Base-by-base conservation (phyloP, 2,797 vertebrate genomes). In the Adelosebastes latens region DNA sequence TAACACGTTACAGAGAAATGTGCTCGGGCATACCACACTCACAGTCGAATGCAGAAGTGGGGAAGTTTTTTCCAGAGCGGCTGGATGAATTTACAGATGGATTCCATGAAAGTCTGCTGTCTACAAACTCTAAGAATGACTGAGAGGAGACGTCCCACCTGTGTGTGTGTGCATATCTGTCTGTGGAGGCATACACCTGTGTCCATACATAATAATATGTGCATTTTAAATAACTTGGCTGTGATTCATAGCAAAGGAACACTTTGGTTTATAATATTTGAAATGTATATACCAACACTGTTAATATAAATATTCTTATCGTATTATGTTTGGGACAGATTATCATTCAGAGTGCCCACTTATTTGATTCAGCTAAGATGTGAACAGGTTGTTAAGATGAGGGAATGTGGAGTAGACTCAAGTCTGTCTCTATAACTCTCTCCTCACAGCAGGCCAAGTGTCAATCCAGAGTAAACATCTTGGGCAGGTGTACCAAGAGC, bases 11-110 rank as follows among this genome's bases (percentile, higher is more conserved):
- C 77, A 59, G 32, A 81, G 72, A 85, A 85, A 81, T 82, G 67
- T 71, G 79, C 56, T 64, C 39, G 20, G 60, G 72, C 74, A 27
- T 16, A 34, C 8, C 42, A 13, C 61, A 2, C 27, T 68, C 52
- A 12, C 63, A 80, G 68, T 70, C 65, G 22, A 63, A 74, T 66
- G 56, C 78, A 77, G 70, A 71, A 72, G 53, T 62, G 63, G 18
- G 75, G 22, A 79, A 18, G 56, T 85, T 81, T 67, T 67, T 81
- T 85, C 39, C 74, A 63, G 49, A 58, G 62, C n/a, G 56, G 63
- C 87, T 78, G 86, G 71, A 87, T 91, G 85, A 89, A 91, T 94
- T 93, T 94, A 85, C 86, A 88, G 66, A 95, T 65, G 91, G 93
- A 95, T 92, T 93, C 85, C 69, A 53, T 14, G 24, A 85, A 85